Percentiles rank a stretch among this genome's conserved stretches.
Conservation (phyloP, 2,113 vertebrate genomes). For the Notothenia rossii region DNA sequence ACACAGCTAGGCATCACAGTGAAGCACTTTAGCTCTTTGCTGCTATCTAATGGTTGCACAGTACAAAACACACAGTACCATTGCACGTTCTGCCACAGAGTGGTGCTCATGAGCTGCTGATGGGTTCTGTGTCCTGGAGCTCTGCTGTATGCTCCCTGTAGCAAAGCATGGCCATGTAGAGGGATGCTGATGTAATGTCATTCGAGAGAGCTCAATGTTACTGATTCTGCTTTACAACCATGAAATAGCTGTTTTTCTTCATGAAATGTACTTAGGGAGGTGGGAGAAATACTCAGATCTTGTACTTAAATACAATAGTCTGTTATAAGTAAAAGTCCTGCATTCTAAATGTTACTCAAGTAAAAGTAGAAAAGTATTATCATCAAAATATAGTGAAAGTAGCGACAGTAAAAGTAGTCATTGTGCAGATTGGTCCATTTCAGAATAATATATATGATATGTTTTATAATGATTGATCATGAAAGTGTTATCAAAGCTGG, state of each 20-base stretch:
- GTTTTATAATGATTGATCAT: no score
- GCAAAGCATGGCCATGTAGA: conserved; percentile 4
- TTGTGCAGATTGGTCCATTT: no score
- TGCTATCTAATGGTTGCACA: conserved; percentile 39
- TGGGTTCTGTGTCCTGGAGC: not conserved
- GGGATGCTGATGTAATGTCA: conserved; percentile 42
- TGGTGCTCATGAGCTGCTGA: conserved; percentile 53
- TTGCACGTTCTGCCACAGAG: conserved; percentile 51
- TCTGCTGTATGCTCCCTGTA: not conserved
- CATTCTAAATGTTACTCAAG: no score
- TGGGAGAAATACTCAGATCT: no score
- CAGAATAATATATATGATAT: no score
- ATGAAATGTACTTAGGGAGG: conserved; percentile 22
- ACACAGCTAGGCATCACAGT: not conserved
- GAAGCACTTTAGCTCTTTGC: conserved; percentile 21
- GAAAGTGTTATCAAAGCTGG: no score
- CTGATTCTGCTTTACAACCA: conserved; percentile 14
- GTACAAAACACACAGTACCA: conserved; percentile 1
- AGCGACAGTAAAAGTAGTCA: no score
- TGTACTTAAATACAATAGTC: no score
- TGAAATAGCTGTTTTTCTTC: conserved; percentile 37
- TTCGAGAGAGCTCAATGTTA: conserved; percentile 25
- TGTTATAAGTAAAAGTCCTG: no score
- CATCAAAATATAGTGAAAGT: no score
- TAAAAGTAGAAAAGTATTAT: no score